A percentile compares a stretch with the other conserved stretches of the same genome.
Conservation (phyloP, 23 tunicate species). For the Halocynthia aurantium region DNA sequence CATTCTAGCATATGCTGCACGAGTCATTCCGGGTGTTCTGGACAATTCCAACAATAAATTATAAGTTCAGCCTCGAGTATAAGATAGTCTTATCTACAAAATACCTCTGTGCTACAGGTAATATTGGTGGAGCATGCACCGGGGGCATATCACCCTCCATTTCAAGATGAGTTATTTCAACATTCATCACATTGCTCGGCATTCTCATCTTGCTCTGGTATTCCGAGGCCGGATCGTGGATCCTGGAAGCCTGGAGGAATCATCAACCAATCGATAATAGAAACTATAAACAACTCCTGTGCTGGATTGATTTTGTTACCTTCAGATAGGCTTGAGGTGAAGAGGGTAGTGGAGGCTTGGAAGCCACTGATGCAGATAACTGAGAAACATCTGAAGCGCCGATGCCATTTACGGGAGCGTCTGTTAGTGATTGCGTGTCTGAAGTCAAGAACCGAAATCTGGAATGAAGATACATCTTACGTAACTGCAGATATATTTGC, state of each 20-base stretch:
- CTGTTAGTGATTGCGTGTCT: slow-evolving; percentile 15
- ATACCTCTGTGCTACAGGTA: slow-evolving; percentile 53
- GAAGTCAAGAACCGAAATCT: slow-evolving; percentile 53
- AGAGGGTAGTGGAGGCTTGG: slow-evolving; percentile 18
- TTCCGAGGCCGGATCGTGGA: neutral
- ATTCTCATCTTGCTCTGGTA: neutral
- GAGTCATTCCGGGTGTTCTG: slow-evolving; percentile 49
- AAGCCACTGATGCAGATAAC: slow-evolving; percentile 2
- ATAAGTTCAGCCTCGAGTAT: neutral
- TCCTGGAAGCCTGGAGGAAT: no score
- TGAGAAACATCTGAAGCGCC: slow-evolving; percentile 3
- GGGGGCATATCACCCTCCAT: slow-evolving; percentile 41
- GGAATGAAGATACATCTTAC: neutral
- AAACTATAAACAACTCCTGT: neutral
- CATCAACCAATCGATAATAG: no score
- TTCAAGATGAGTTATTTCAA: slow-evolving; percentile 67
- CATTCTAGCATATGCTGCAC: slow-evolving; percentile 67
- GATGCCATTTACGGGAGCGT: slow-evolving; percentile 3
- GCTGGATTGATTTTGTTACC: neutral
- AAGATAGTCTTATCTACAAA: neutral
- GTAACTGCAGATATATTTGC: no score
- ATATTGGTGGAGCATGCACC: slow-evolving; percentile 62
- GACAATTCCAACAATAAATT: no score
- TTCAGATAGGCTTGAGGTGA: neutral
- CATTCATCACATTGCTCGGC: slow-evolving; percentile 10